Percentiles rank a stretch among this genome's conserved stretches.
Evolutionary conservation across 35 echinoderm and acorn worm genomes (phyloP).

Genomic region (Eucidaris tribuloides): DNA sequence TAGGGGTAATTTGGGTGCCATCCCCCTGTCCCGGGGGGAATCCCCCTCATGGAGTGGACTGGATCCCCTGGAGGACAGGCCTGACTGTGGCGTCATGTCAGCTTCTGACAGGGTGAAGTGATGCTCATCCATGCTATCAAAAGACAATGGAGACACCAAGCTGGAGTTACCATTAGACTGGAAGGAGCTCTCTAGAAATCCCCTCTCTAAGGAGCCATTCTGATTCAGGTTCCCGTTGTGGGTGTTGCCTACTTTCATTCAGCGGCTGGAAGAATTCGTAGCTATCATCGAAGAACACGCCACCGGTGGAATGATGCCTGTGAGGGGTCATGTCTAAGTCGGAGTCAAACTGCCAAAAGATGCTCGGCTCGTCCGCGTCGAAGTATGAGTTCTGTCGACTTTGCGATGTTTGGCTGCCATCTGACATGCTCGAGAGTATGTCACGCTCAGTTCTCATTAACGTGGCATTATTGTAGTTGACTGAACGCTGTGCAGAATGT

Average conservation of each 20-base stretch:
- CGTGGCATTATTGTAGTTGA: too few species aligned
- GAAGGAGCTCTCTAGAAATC: neutral
- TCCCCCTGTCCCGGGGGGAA: neutral
- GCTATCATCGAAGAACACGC: neutral
- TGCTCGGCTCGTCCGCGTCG: slow-evolving; percentile 59
- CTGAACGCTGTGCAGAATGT: neutral
- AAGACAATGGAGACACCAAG: slow-evolving; percentile 8
- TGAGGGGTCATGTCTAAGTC: slow-evolving; percentile 58
- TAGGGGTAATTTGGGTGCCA: neutral
- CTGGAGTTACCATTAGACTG: slow-evolving; percentile 2
- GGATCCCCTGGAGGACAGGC: neutral
- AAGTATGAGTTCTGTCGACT: slow-evolving; percentile 16
- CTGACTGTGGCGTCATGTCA: slow-evolving; percentile 2
- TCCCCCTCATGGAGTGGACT: slow-evolving; percentile 16
- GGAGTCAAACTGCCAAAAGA: slow-evolving; percentile 93
- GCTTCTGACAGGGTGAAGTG: slow-evolving; percentile 27
- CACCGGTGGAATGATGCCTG: neutral
- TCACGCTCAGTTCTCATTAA: too few species aligned
- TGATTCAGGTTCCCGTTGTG: neutral
- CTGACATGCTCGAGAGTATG: too few species aligned
- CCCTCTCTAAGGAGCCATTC: neutral
- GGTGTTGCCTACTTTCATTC: neutral
- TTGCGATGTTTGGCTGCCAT: too few species aligned
- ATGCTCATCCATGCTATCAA: slow-evolving; percentile 17
- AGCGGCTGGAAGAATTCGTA: neutral